Conservation (phyloP, 2,888 invertebrate species). For the Frankliniella fusca region DNA sequence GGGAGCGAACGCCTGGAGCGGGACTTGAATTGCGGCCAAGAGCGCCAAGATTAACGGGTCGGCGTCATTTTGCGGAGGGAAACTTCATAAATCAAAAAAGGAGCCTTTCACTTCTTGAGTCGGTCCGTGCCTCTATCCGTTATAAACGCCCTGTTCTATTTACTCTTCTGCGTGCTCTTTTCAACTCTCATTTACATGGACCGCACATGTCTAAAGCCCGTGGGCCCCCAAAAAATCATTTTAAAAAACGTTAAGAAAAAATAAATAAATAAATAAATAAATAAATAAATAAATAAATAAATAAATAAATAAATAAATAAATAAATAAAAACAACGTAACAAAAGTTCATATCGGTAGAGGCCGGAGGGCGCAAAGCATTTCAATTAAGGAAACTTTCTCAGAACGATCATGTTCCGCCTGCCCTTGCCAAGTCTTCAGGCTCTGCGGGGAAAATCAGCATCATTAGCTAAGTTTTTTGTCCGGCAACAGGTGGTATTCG, state of each 20-base stretch:
- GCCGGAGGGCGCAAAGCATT: background rate
- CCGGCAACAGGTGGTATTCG: too few species aligned
- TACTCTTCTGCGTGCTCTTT: too few species aligned
- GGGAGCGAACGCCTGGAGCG: background rate
- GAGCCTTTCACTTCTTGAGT: background rate
- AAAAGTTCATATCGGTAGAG: background rate
- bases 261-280: background rate
- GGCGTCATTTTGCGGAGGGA: slow-evolving; percentile 5
- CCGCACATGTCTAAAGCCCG: too few species aligned
- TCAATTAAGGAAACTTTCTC: too few species aligned
- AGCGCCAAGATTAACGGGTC: background rate
- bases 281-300: background rate
- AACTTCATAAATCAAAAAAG: slow-evolving; percentile 1
- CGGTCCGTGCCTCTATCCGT: background rate
- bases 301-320: background rate
- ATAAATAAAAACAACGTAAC: background rate
- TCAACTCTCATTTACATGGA: too few species aligned
- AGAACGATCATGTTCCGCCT: too few species aligned
- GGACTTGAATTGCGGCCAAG: background rate
- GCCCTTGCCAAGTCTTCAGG: too few species aligned
- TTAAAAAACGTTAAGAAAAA: too few species aligned
- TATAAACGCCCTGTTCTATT: too few species aligned
- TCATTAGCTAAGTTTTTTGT: too few species aligned
- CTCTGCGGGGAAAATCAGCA: too few species aligned
- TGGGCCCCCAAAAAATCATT: too few species aligned